A percentile compares a stretch with the other conserved stretches of the same genome.
Evolutionary conservation across 2,797 vertebrate genomes (phyloP).

Genomic region (Eidolon dupreanum): DNA sequence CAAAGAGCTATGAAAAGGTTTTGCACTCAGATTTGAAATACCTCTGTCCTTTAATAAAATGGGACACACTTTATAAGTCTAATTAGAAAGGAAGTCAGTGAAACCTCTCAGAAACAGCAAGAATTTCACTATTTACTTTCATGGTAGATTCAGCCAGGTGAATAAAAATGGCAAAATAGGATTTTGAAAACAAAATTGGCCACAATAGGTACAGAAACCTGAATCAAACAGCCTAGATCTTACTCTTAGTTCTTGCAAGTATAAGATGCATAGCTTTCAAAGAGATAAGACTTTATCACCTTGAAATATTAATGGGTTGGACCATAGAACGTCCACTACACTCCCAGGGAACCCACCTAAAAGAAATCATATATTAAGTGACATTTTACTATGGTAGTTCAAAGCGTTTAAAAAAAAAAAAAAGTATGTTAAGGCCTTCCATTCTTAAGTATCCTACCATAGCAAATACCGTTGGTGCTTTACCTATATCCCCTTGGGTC

Average conservation of each 20-base stretch:
- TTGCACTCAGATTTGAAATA: neutral
- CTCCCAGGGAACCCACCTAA: neutral
- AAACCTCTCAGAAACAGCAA: neutral
- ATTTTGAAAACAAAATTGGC: neutral
- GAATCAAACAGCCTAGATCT: neutral
- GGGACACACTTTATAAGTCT: neutral
- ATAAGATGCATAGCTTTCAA: neutral
- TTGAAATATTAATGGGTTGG: neutral
- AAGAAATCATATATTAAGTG: neutral
- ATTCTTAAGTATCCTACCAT: rapidly evolving
- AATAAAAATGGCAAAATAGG: neutral
- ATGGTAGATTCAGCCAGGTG: neutral
- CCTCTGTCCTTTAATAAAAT: neutral
- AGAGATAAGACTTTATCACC: neutral
- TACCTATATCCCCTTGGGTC: neutral
- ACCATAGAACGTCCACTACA: neutral
- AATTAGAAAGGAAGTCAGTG: neutral
- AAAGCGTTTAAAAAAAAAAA: neutral
- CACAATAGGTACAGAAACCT: neutral
- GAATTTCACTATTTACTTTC: neutral
- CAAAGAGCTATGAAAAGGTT: neutral
- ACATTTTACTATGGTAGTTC: neutral
- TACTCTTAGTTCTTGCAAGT: neutral
- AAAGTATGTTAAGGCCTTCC: neutral
- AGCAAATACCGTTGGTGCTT: neutral